Base-by-base conservation (phyloP, 2,888 invertebrate genomes). In the Lochmaea crataegi region DNA sequence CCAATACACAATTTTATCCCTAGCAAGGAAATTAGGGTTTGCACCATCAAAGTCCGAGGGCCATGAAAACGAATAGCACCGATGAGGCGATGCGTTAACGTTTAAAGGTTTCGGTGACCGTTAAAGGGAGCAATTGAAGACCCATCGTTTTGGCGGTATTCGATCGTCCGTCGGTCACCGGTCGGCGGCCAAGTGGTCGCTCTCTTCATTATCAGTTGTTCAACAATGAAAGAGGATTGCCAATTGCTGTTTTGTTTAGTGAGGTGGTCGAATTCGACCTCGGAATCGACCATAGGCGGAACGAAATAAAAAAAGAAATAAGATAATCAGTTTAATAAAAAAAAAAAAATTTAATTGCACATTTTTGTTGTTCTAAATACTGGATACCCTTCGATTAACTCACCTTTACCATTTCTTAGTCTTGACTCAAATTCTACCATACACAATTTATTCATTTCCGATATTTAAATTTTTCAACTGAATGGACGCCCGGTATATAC, bases 201-300 rank as follows among this genome's bases (percentile, higher is more conserved):
- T 76, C 78, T 74, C 71, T 74, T 77, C 79, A 79, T 81, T 81
- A 81, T 81, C 80, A 79, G 81, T 78, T 79, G 79, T 79, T 78
- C 77, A 76, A 75, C 68, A 77, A 78, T 77, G 78, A 77, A 78
- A 79, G 76, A 74, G 76, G 78, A 79, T 79, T 75, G 80, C 76
- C 77, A 73, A 77, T 75, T 73, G 75, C 77, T 68, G 72, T 70
- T 70, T 69, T 75, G 73, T 71, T 72, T 68, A 57, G 69, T 16
- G 26, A 64, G 70, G 53, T 32, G 38, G 38, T 63, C 18, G 61
- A 11, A 38, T 48, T 42, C 48, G 61, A 60, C 60, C 68, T 61
- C 60, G 51, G 32, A 73, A 16, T 65, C 53, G 51, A 65, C 14
- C 75, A 76, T 65, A 69, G 75, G 73, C 68, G 74, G 63, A 51